A percentile compares a stretch with the other conserved stretches of the same genome.
These are phyloP conservation scores for Ctenodactylus gundi DNA, from an alignment of 2,113 vertebrate genomes.

Conservation along the genomic window DNA sequence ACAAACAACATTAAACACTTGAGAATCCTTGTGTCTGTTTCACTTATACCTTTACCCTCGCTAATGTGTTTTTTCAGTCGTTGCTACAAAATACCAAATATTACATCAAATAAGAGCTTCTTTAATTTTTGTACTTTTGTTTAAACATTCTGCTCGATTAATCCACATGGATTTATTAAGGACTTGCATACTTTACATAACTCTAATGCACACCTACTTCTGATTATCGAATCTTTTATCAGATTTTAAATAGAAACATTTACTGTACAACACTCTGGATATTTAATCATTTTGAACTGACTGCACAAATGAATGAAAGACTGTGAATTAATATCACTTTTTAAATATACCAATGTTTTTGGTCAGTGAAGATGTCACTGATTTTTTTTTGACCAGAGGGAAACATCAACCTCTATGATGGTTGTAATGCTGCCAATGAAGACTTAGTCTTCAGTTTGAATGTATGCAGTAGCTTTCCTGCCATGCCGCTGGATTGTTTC, in stretches of 20 bases:
- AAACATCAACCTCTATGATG: neutral
- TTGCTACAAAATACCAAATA: neutral
- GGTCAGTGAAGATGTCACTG: neutral
- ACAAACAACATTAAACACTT: neutral
- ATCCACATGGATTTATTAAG: neutral
- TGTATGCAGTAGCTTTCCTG: neutral
- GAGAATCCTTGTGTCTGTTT: neutral
- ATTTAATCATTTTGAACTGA: neutral
- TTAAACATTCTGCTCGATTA: neutral
- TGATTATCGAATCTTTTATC: neutral
- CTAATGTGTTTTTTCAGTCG: neutral
- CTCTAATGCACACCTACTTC: neutral
- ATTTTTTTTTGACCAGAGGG: neutral
- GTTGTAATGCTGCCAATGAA: neutral
- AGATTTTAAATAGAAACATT: neutral
- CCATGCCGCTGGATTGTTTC: neutral
- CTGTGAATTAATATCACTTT: neutral
- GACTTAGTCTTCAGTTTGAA: neutral
- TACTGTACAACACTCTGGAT: neutral
- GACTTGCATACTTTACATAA: neutral
- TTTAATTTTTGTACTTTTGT: neutral
- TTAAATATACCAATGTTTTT: constrained; percentile 2
- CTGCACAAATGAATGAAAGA: neutral
- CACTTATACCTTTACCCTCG: neutral
- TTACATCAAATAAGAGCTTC: neutral